A percentile compares a stretch with the other conserved stretches of the same genome.
phyloP scores from a whole-genome alignment of 2,888 invertebrate genomes.

The Teleogryllus oceanicus region DNA sequence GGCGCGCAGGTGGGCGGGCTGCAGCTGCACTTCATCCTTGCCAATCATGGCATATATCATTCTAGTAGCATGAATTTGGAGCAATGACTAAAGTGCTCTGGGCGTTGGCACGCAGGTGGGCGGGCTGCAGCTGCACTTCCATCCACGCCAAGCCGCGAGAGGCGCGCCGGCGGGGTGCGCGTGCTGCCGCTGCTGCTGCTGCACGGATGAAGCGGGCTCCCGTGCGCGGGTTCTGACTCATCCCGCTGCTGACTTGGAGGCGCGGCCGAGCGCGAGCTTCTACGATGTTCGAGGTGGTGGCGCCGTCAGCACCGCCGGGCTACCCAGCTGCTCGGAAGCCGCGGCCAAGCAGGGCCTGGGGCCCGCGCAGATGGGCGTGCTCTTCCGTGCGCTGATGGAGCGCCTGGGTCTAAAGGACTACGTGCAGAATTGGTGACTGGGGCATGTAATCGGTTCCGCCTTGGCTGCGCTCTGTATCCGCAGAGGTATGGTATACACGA shows the following conservation, averaged over 20 bases:
- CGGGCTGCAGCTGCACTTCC: too few species aligned
- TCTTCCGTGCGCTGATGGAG: conserved; percentile 48
- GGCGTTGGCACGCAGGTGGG: too few species aligned
- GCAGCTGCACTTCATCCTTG: conserved; percentile 74
- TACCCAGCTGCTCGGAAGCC: conserved; percentile 58
- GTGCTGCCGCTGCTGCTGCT: conserved; percentile 66
- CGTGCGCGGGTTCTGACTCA: conserved; percentile 71
- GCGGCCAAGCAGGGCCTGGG: conserved; percentile 40
- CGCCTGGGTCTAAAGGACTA: conserved; percentile 47
- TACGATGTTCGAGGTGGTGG: conserved; percentile 67
- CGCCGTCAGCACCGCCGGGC: conserved; percentile 66
- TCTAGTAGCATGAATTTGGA: too few species aligned
- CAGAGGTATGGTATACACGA: background rate
- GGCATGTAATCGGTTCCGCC: conserved; percentile 45
- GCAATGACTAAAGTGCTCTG: too few species aligned
- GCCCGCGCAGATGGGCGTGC: conserved; percentile 37
- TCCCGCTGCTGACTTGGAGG: conserved; percentile 62
- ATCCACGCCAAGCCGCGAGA: conserved; percentile 60
- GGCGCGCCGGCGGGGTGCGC: conserved; percentile 47
- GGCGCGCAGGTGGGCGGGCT: conserved; percentile 57
- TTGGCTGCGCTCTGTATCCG: conserved; percentile 46
- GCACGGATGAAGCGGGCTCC: conserved; percentile 87
- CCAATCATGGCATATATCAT: too few species aligned
- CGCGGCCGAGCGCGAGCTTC: conserved; percentile 53
- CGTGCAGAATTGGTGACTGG: conserved; percentile 55